Evolutionary conservation across 2,888 invertebrate species (phyloP), one percentile per base, ranked within the genome.

Genomic region (Zeuzera pyrina): DNA sequence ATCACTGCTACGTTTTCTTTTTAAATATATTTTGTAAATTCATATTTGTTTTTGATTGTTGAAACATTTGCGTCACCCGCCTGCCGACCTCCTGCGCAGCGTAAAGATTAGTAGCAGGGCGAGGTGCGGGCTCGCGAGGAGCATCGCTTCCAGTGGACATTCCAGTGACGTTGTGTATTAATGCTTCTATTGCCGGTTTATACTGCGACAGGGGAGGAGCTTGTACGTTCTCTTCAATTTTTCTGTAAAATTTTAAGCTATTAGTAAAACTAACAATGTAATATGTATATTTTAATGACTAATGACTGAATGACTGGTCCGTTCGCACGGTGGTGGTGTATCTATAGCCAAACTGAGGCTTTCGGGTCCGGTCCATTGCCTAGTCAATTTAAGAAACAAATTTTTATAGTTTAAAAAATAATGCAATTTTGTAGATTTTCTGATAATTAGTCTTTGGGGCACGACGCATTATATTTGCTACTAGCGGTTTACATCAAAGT

Each of bases 11-110:
- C 13, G 79, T 70, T 51, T 84, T 84, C 60, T 84, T 84, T 42
- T 84, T 84, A 38, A 84, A 84, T 49, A 84, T 83, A 38, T 70
- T 84, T 35, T 67, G 84, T 24, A 84, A 39, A 40, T 83, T 78
- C 55, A 83, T 84, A 30, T 81, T 81, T 1, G 62, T 64, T 38
- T 84, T 84, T 26, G 78, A 77, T 12, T 79, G 73, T 27, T 84
- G 76, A 57, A 84, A 81, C 50, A 84, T 84, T 33, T 78, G 79
- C 13, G 84, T 70, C 43, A 84, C 78, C 1, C 84, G 45, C 4
- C 84, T 44, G 30, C 81, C 81, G 1, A 84, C 83, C 30, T 83
- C 79, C 19, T 79, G 77, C 2, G 79, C 83, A 0, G 77, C 51
- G 2, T 68, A 68, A 1, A 72, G 49, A 53, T 72, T 71, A 36